Conservation (phyloP, 2,888 invertebrate species). For the Polia nebulosa region DNA sequence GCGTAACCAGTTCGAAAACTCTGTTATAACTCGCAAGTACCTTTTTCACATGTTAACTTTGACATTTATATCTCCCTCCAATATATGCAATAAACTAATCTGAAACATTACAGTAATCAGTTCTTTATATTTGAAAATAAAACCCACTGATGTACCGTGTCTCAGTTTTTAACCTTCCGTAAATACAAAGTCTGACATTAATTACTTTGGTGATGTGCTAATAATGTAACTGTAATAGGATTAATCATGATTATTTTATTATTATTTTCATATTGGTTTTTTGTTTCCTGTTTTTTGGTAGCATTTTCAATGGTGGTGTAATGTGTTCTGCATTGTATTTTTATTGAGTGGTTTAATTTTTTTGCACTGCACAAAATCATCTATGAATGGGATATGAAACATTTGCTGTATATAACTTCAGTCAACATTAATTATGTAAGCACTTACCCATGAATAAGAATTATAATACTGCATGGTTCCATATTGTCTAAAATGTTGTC, state of each 20-base stretch:
- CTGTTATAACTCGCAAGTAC: not conserved
- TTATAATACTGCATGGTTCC: not conserved
- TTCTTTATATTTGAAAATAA: constrained; percentile 52
- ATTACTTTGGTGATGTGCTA: constrained; percentile 34
- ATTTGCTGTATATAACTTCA: not conserved
- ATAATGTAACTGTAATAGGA: constrained; percentile 21
- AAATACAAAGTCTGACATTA: constrained; percentile 41
- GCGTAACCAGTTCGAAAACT: not conserved
- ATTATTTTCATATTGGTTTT: constrained; percentile 1
- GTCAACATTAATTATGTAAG: not conserved
- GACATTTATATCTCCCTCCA: constrained; percentile 31
- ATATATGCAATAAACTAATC: constrained; percentile 46
- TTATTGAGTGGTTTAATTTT: not conserved
- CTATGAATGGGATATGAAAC: too few species aligned
- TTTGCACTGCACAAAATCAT: too few species aligned
- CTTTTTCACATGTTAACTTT: not conserved
- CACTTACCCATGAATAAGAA: not conserved
- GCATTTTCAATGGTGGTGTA: not conserved
- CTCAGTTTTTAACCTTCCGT: constrained; percentile 31
- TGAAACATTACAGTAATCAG: constrained; percentile 38
- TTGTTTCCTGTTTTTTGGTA: not conserved
- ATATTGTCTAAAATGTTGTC: not conserved
- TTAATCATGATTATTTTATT: constrained; percentile 14
- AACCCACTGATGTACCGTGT: constrained; percentile 15
- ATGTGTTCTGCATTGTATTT: not conserved